phyloP scores from a whole-genome alignment of 1,140 invertebrate genomes.

The Ridgeia piscesae region DNA sequence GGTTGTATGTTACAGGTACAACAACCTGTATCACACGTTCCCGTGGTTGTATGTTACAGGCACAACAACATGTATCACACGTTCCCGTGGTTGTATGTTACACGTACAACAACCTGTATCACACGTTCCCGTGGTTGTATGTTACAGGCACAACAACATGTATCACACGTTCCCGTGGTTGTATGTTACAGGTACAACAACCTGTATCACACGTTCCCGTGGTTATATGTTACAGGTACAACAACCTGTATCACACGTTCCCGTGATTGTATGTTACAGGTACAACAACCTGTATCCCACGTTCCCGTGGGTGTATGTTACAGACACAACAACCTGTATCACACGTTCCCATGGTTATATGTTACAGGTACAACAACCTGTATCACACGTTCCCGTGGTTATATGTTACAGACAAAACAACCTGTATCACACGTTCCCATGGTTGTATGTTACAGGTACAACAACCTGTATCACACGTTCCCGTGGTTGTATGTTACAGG shows the following conservation, averaged over 20 bases:
- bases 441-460: too few species aligned
- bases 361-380: too few species aligned
- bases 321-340: conserved; percentile 91
- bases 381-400: conserved; percentile 90
- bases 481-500: conserved; percentile 85
- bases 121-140: conserved; percentile 86
- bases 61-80: conserved; percentile 89
- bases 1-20: too few species aligned
- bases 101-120: conserved; percentile 91
- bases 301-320: conserved; percentile 87
- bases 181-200: too few species aligned
- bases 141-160: too few species aligned
- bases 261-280: conserved; percentile 85
- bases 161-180: conserved; percentile 90
- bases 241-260: conserved; percentile 89
- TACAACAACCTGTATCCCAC: conserved; percentile 89
- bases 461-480: conserved; percentile 89
- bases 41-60: conserved; percentile 85
- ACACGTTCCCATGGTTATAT: conserved; percentile 88
- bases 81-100: conserved; percentile 87
- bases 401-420: too few species aligned
- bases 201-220: conserved; percentile 87
- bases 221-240: too few species aligned
- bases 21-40: conserved; percentile 89
- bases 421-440: conserved; percentile 87